A percentile compares a stretch with the other conserved stretches of the same genome.
phyloP scores from a whole-genome alignment of 2,113 vertebrate species.

The Callorhinus ursinus region DNA sequence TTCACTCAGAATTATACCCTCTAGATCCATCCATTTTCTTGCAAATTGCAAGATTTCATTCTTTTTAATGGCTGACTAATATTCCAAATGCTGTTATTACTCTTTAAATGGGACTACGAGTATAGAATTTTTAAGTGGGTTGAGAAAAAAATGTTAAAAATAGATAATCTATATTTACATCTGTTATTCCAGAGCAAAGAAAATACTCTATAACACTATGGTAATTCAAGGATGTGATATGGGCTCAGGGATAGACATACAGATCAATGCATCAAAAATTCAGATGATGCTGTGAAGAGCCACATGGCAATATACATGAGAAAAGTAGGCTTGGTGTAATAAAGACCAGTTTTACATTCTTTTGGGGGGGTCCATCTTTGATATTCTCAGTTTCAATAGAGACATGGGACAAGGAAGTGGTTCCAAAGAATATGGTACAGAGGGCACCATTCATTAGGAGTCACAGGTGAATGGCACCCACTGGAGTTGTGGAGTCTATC shows the following conservation, averaged over 20 bases:
- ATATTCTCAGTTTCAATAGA: not conserved
- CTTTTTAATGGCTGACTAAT: not conserved
- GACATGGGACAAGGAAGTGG: not conserved
- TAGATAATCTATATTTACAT: not conserved
- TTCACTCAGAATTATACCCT: not conserved
- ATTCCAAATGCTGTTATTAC: not conserved
- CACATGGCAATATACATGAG: not conserved
- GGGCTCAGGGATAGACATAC: not conserved
- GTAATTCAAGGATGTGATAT: not conserved
- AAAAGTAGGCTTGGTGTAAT: not conserved
- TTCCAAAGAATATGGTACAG: not conserved
- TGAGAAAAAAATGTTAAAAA: not conserved
- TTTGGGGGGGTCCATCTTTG: not conserved
- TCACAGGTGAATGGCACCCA: not conserved
- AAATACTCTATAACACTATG: not conserved
- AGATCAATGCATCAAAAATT: not conserved
- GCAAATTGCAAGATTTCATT: not conserved
- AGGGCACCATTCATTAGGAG: not conserved
- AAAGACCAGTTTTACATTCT: not conserved
- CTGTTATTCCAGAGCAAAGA: not conserved
- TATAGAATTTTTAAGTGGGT: not conserved
- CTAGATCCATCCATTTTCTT: not conserved
- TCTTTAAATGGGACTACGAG: not conserved
- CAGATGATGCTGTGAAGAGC: not conserved
- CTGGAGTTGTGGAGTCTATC: not conserved